Base-by-base conservation (phyloP, 2,888 invertebrate genomes). In the Corbicula japonica region DNA sequence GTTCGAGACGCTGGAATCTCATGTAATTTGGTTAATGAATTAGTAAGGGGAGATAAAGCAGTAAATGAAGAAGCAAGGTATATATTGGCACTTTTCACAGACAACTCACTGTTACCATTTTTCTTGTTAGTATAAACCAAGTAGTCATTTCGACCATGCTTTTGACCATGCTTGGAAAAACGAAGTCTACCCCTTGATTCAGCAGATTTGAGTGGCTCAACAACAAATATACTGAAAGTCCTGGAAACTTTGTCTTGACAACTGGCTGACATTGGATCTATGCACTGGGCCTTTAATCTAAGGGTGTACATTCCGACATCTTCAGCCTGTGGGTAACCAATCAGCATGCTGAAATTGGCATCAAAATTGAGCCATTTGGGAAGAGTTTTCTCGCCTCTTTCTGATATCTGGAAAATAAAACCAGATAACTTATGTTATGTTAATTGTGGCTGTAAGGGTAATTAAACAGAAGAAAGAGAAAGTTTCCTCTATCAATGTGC, bases 351-450 rank as follows among this genome's bases (percentile, higher is more conserved):
- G 18, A 76, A 60, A 50, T 68, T 65, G 18, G 30, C 35, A 68
- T 80, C 73, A 73, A 58, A 83, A 15, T 44, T 69, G 41, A 83
- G 56, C 83, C 83, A 83, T 1, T 48, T 70, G 44, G 83, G 83
- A 8, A 83, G 69, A 8, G 60, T 62, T 44, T 75, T 80, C 6
- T 62, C 54, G 23, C 78, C 78, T 38, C 69, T 56, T 44, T 83
- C 75, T 46, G 76, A 73, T 35, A 83, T 60, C 83, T 83, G 58
- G 34, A 69, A 58, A n/a, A 52, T 12, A 61, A n/a, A 50, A n/a
- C n/a, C n/a, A n/a, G n/a, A n/a, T n/a, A n/a, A n/a, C n/a, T n/a
- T n/a, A n/a, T n/a, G n/a, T n/a, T n/a, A n/a, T n/a, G n/a, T n/a
- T n/a, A n/a, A n/a, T n/a, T n/a, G n/a, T n/a, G n/a, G n/a, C n/a